These are phyloP conservation scores for Physeter macrocephalus DNA, from an alignment of 2,113 vertebrate species.

Conservation along the genomic window DNA sequence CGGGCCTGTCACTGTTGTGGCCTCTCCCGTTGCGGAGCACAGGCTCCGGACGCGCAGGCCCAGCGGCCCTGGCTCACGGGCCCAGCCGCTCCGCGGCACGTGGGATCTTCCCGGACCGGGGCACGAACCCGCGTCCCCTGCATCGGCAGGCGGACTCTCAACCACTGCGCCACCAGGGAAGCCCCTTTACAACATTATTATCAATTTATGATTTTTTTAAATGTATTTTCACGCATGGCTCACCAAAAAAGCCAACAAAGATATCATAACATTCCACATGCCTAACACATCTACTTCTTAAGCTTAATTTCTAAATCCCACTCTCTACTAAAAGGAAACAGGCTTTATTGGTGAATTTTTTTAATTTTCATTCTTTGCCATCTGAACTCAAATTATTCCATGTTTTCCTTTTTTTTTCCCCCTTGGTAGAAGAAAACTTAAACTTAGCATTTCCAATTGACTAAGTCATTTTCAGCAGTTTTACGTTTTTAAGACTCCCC, in stretches of 20 bases:
- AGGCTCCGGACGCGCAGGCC: no score
- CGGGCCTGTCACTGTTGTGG: no score
- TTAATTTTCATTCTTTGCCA: neutral
- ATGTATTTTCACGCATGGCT: neutral
- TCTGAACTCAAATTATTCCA: neutral
- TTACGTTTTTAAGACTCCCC: neutral
- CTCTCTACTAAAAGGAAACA: neutral
- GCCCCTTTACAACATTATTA: no score
- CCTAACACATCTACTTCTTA: neutral
- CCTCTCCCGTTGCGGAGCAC: no score
- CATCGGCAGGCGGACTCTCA: no score
- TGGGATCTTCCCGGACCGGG: no score
- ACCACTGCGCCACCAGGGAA: no score
- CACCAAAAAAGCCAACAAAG: neutral
- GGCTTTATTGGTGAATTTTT: accelerated
- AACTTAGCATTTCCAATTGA: neutral
- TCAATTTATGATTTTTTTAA: neutral
- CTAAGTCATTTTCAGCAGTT: neutral
- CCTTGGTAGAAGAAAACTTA: neutral
- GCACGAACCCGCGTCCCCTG: no score
- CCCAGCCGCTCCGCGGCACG: no score
- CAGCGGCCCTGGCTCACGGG: no score
- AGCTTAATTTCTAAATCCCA: neutral
- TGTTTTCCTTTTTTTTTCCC: neutral
- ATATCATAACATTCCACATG: neutral